phyloP scores from a whole-genome alignment of 2,888 invertebrate species.

The Leptinotarsa peninsularis region DNA sequence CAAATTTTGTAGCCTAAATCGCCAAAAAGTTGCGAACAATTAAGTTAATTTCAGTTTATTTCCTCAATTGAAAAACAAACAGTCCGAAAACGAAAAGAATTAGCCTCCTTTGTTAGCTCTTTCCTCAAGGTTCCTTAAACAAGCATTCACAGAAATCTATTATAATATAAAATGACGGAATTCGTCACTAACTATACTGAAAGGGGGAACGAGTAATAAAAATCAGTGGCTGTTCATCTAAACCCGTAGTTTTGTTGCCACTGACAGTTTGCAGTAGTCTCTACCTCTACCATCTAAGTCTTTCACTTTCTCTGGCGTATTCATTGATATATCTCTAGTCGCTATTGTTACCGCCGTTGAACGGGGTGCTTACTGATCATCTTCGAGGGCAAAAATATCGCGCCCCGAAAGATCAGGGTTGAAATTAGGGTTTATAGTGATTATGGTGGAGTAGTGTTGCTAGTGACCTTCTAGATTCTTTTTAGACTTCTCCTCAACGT shows the following conservation, averaged over 20 bases:
- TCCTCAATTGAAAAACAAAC: background rate
- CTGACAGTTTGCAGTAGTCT: conserved; percentile 10
- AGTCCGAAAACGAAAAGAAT: background rate
- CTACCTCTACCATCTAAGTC: conserved; percentile 2
- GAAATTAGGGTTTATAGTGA: conserved; percentile 4
- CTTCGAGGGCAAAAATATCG: conserved; percentile 1
- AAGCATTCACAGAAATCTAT: conserved; percentile 5
- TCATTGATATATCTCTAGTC: conserved; percentile 8
- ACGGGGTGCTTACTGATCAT: conserved; percentile 8
- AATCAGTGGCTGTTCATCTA: conserved; percentile 2
- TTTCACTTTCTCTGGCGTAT: conserved; percentile 19
- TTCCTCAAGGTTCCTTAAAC: conserved; percentile 2
- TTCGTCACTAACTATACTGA: background rate
- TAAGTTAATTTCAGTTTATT: background rate
- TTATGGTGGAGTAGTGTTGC: conserved; percentile 16
- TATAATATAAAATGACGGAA: conserved; percentile 1
- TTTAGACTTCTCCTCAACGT: background rate
- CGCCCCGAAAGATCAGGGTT: conserved; percentile 5
- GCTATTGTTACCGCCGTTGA: conserved; percentile 8
- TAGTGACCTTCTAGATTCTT: conserved; percentile 6
- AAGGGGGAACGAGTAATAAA: conserved; percentile 15
- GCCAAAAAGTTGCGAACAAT: background rate
- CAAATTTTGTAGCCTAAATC: background rate
- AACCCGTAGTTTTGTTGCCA: conserved; percentile 24
- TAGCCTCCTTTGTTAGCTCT: background rate